phyloP scores from a whole-genome alignment of 2,888 invertebrate genomes.

The Tetanocera ferruginea region DNA sequence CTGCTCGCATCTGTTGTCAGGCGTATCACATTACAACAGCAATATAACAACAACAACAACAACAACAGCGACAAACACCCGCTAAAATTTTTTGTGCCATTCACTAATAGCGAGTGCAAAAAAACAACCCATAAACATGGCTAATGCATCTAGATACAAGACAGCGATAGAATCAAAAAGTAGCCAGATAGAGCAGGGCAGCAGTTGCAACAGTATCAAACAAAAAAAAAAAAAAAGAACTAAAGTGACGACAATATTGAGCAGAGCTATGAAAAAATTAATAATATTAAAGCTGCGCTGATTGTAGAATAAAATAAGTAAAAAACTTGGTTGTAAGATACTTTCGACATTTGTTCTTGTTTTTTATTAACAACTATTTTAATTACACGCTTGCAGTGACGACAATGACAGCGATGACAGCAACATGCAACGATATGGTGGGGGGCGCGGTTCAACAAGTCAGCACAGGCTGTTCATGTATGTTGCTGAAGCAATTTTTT shows the following conservation, averaged over 20 bases:
- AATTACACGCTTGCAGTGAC: slow-evolving; percentile 4
- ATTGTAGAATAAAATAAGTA: not conserved
- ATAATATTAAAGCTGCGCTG: not conserved
- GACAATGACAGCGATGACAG: not conserved
- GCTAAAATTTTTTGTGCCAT: slow-evolving; percentile 26
- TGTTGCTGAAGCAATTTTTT: not conserved
- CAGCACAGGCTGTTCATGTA: slow-evolving; percentile 3
- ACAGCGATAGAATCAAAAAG: not conserved
- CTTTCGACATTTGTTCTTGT: slow-evolving; percentile 3
- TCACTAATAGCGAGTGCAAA: slow-evolving; percentile 5
- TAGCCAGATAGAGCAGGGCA: not conserved
- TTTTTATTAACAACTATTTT: not conserved
- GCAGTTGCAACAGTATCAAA: slow-evolving; percentile 6
- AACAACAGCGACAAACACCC: slow-evolving; percentile 6
- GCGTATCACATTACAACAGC: slow-evolving; percentile 28
- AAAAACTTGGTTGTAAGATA: not conserved
- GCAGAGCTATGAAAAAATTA: not conserved
- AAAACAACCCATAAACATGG: slow-evolving; percentile 26
- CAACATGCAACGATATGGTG: not conserved
- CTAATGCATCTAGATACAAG: slow-evolving; percentile 32
- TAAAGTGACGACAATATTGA: slow-evolving; percentile 1
- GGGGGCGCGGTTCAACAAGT: not conserved
- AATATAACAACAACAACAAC: not conserved
- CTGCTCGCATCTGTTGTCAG: slow-evolving; percentile 4
- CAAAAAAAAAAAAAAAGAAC: slow-evolving; percentile 2